Evolutionary conservation across 1,140 invertebrate genomes (phyloP), one percentile per base, ranked within the genome.

Genomic region (Trissolcus basalis): DNA sequence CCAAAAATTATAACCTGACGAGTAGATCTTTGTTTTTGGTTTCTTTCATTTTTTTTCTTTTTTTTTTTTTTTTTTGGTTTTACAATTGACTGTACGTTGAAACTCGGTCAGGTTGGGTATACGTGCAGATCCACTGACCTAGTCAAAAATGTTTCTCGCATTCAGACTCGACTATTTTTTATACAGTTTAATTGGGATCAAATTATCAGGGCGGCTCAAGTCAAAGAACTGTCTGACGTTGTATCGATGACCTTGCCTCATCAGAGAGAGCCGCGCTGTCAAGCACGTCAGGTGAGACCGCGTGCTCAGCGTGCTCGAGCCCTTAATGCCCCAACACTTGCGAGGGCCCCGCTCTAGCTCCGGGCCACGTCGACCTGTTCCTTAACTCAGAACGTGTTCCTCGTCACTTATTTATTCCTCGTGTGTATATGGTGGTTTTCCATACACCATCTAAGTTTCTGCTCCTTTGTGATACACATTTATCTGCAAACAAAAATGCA

Each of bases 121-220:
- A 3, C 9, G n/a, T 39, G n/a, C 36, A 39, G 9, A 39, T 9
- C n/a, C 9, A 11, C 36, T 39, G n/a, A 39, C 9, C 9, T 39
- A n/a, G 36, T 9, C 36, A 39, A 11, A 11, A 1, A 2, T 4
- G 9, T 3, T 39, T 39, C 36, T 9, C 3, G 33, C 10, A 10
- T 6, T 35, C 9, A 39, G 3, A 39, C 9, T 39, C 10, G 33
- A 11, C 9, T 39, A n/a, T 39, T 27, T 27, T 27, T 27, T 3
- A 3, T 27, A 27, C 1, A 27, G 1, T 27, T 27, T 59, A 73
- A 78, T 78, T 73, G 56, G 50, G 43, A 49, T 61, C 36, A 56
- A 78, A 73, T 73, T 78, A 72, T 78, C 60, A 41, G 45, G 56
- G 69, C 76, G 76, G 76, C 51, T 12, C 16, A 51, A 72, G 58